Evolutionary conservation across 2,888 invertebrate species (phyloP).

Genomic region (Lissonota sp.): DNA sequence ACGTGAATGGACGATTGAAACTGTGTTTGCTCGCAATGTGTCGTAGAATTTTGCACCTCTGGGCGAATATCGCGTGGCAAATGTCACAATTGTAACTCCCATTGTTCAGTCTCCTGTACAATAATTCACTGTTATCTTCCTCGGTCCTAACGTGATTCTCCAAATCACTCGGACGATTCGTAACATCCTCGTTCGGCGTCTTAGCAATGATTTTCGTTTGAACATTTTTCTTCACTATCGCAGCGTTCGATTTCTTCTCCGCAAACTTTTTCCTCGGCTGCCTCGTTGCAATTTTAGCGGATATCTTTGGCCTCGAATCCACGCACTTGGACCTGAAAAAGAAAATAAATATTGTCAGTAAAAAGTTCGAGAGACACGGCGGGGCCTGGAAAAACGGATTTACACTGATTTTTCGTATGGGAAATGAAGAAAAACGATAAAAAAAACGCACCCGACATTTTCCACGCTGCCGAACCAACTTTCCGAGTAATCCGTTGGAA

Average conservation of each 20-base stretch:
- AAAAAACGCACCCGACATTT: no score
- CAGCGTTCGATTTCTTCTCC: background rate
- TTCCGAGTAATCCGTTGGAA: no score
- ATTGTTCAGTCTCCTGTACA: slow-evolving; percentile 63
- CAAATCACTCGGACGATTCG: background rate
- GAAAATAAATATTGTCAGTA: slow-evolving; percentile 39
- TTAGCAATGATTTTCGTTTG: background rate
- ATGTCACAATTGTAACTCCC: slow-evolving; percentile 70
- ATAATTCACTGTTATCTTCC: slow-evolving; percentile 27
- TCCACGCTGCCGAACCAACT: no score
- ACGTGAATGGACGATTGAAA: slow-evolving; percentile 73
- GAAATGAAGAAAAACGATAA: no score
- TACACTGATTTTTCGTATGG: no score
- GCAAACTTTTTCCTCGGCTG: background rate
- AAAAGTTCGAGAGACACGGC: background rate
- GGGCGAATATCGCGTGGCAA: slow-evolving; percentile 68
- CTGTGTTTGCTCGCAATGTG: slow-evolving; percentile 76
- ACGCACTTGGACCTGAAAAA: slow-evolving; percentile 40
- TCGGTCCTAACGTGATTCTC: background rate
- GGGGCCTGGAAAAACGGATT: no score
- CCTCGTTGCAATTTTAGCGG: background rate
- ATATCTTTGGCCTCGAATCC: slow-evolving; percentile 1
- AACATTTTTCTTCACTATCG: background rate
- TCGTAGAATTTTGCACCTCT: slow-evolving; percentile 73
- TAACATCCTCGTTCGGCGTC: background rate